These are phyloP conservation scores for Deroplatys truncata DNA, from an alignment of 2,888 invertebrate genomes.

Conservation along the genomic window DNA sequence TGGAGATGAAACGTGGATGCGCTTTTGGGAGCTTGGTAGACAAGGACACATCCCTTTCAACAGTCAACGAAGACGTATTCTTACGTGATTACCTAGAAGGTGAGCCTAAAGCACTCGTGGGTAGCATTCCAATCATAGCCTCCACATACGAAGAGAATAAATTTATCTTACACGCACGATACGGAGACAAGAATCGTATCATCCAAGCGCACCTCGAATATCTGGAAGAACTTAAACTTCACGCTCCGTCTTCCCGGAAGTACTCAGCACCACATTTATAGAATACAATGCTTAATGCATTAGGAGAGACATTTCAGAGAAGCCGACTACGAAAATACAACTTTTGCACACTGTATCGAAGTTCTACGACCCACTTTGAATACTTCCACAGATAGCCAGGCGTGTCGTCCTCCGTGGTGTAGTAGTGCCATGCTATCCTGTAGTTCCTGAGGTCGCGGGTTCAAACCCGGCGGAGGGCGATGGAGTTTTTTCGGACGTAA, in stretches of 20 bases:
- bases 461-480: too few relatives aligned
- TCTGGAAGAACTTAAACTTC: not conserved
- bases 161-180: not conserved
- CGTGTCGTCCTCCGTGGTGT: too few relatives aligned
- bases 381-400: too few relatives aligned
- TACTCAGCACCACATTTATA: not conserved
- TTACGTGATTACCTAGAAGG: not conserved
- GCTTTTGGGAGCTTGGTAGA: not conserved
- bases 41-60: not conserved
- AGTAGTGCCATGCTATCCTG: too few relatives aligned
- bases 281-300: not conserved
- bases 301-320: too few relatives aligned
- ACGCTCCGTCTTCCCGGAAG: not conserved
- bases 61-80: not conserved
- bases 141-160: not conserved
- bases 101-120: constrained; percentile 1
- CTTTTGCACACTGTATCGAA: too few relatives aligned
- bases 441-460: too few relatives aligned
- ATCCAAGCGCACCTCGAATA: not conserved
- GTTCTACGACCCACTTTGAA: too few relatives aligned
- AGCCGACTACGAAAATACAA: too few relatives aligned
- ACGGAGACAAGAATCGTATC: not conserved
- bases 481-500: too few relatives aligned
- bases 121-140: not conserved
- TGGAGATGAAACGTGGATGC: too few relatives aligned